Conservation (phyloP, 2,797 vertebrate species). For the Lacerta bilineata region DNA sequence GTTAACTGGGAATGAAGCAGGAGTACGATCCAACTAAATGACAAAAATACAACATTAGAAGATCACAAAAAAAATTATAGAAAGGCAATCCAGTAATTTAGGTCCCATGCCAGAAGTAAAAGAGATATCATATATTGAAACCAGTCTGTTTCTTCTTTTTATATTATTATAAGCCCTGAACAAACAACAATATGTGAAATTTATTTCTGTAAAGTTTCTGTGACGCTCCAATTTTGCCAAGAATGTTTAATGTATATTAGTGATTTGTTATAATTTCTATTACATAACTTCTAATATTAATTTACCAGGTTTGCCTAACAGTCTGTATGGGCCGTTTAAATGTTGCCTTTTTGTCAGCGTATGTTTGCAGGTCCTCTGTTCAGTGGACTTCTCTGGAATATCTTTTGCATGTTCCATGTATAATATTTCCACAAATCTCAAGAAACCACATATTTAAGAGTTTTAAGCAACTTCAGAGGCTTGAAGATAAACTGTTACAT, state of each 20-base stretch:
- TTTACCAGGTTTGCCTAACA: neutral
- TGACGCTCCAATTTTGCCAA: neutral
- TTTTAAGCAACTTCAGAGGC: conserved; percentile 24
- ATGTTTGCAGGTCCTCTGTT: neutral
- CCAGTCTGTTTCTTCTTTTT: neutral
- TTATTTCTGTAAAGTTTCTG: neutral
- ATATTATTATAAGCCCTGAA: neutral
- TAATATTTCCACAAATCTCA: neutral
- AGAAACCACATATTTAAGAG: conserved; percentile 11
- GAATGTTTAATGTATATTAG: neutral
- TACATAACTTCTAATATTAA: neutral
- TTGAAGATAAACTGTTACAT: conserved; percentile 7
- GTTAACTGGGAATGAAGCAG: too few species aligned
- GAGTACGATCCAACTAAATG: too few species aligned
- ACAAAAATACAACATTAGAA: neutral
- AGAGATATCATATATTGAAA: neutral
- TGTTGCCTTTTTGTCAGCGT: neutral
- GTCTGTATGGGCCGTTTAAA: conserved; percentile 6
- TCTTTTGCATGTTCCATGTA: neutral
- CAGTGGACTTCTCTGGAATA: neutral
- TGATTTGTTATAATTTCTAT: neutral
- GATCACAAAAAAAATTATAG: neutral
- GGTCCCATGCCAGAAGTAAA: neutral
- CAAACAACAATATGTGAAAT: neutral
- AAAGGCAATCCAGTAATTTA: neutral